phyloP scores from a whole-genome alignment of 2,797 vertebrate genomes.

The Amniataba percoides region DNA sequence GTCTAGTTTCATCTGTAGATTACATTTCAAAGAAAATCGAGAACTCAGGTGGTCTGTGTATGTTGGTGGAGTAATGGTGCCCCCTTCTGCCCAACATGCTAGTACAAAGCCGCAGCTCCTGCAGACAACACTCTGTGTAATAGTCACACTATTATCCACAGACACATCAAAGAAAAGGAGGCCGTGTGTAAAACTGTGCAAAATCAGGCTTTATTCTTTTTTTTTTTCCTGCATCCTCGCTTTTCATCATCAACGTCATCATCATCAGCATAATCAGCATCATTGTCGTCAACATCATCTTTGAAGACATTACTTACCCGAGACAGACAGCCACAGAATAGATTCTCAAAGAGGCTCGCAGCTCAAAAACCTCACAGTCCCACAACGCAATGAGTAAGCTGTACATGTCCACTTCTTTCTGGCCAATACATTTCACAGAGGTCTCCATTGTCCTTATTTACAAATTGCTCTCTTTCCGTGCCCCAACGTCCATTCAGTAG shows the following conservation, averaged over 20 bases:
- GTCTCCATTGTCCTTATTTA: constrained; percentile 70
- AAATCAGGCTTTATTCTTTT: constrained; percentile 86
- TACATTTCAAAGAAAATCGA: constrained; percentile 2
- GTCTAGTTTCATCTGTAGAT: constrained; percentile 17
- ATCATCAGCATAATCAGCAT: constrained; percentile 70
- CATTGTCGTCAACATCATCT: constrained; percentile 65
- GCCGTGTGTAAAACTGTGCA: constrained; percentile 85
- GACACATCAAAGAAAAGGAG: constrained; percentile 61
- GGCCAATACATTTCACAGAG: constrained; percentile 57
- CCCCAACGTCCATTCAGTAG: constrained; percentile 54
- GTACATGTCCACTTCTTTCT: constrained; percentile 60
- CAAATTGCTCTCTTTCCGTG: constrained; percentile 48
- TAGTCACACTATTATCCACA: constrained; percentile 19
- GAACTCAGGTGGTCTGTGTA: background rate
- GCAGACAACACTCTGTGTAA: constrained; percentile 7
- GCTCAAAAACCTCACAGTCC: constrained; percentile 59
- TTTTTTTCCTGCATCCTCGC: constrained; percentile 49
- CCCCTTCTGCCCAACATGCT: constrained; percentile 65
- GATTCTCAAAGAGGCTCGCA: constrained; percentile 59
- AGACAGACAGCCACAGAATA: constrained; percentile 61
- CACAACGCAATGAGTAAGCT: constrained; percentile 46
- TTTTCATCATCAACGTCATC: constrained; percentile 60
- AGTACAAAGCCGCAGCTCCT: constrained; percentile 23
- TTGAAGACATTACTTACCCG: constrained; percentile 68
- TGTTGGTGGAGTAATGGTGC: constrained; percentile 66